These are phyloP conservation scores for Perognathus longimembris DNA, from an alignment of 2,113 vertebrate species.

Conservation along the genomic window DNA sequence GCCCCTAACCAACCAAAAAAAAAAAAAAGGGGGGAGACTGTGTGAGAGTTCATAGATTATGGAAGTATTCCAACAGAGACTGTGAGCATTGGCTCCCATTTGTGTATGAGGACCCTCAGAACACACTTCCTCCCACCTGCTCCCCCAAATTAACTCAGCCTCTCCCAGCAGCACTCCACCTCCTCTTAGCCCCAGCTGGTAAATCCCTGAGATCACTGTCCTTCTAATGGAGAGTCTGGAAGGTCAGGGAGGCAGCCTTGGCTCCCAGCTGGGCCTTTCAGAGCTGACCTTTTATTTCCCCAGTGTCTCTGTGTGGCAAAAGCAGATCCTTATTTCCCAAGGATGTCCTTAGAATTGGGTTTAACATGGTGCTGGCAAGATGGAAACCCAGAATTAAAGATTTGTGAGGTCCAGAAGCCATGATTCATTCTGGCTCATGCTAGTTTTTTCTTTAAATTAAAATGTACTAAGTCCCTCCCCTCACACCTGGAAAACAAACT, in stretches of 20 bases:
- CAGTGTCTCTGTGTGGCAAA: not conserved
- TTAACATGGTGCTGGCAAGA: constrained; percentile 30
- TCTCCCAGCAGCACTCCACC: not conserved
- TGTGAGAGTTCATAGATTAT: not conserved
- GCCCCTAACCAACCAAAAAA: not conserved
- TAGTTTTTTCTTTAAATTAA: not conserved
- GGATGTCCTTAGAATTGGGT: constrained; percentile 30
- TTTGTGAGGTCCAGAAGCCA: not conserved
- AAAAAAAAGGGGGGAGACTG: too few relatives aligned
- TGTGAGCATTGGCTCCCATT: too few relatives aligned
- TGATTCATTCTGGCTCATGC: not conserved
- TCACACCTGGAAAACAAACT: not conserved
- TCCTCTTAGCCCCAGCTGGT: constrained; percentile 4
- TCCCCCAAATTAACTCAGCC: not conserved
- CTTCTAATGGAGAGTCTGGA: constrained; percentile 66
- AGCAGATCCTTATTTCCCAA: constrained; percentile 26
- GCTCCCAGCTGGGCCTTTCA: constrained; percentile 72
- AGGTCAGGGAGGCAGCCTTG: constrained; percentile 56
- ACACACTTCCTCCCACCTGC: not conserved
- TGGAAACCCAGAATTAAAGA: not conserved
- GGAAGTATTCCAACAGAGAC: too few relatives aligned
- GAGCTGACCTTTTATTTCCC: constrained; percentile 74
- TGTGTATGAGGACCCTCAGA: not conserved
- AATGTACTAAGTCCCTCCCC: not conserved
- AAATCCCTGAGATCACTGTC: constrained; percentile 61